Percentiles rank a stretch among this genome's conserved stretches.
phyloP scores from a whole-genome alignment of 2,888 invertebrate genomes.

The Ditula angustiorana region DNA sequence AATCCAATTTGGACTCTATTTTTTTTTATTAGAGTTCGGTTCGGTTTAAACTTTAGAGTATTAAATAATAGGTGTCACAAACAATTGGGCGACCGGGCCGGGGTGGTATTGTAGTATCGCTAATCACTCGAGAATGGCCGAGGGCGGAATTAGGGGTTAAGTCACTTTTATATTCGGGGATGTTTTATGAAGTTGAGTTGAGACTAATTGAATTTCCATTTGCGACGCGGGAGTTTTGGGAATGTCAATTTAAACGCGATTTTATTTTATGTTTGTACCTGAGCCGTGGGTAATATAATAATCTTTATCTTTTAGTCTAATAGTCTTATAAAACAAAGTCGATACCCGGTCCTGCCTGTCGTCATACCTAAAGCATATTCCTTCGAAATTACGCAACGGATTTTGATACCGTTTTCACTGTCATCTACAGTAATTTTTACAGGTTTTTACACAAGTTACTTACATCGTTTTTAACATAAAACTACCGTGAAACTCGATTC shows the following conservation, averaged over 20 bases:
- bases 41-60: constrained; percentile 45
- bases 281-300: too few species aligned
- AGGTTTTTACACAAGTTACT: too few species aligned
- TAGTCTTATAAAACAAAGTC: too few species aligned
- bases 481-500: too few species aligned
- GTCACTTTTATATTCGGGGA: constrained; percentile 54
- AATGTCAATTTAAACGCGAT: constrained; percentile 9
- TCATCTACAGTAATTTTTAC: too few species aligned
- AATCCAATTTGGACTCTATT: constrained; percentile 41
- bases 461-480: too few species aligned
- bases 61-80: constrained; percentile 73
- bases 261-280: too few species aligned
- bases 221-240: constrained; percentile 12
- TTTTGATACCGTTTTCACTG: too few species aligned
- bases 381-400: too few species aligned
- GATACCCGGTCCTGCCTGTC: too few species aligned
- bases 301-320: too few species aligned
- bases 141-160: constrained; percentile 56
- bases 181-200: constrained; percentile 66
- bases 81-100: constrained; percentile 66
- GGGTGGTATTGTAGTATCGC: constrained; percentile 60
- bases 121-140: constrained; percentile 65
- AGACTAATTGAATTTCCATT: constrained; percentile 37
- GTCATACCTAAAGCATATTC: too few species aligned
- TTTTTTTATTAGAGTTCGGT: constrained; percentile 40